Evolutionary conservation across 2,888 invertebrate species (phyloP).

Genomic region (Cyaniris semiargus): DNA sequence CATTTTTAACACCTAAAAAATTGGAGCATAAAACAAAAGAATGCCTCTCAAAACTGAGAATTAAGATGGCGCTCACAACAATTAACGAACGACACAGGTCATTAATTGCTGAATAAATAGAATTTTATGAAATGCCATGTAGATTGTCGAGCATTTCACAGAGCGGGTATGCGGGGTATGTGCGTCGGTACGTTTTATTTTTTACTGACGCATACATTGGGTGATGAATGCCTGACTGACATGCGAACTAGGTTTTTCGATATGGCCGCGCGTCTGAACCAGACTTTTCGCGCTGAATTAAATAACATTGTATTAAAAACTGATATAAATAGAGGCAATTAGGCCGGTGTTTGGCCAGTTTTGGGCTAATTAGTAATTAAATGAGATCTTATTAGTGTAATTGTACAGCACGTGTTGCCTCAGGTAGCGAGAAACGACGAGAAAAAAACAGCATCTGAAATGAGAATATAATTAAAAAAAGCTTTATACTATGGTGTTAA

Average conservation of each 20-base stretch:
- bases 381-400: slow-evolving; percentile 12
- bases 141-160: slow-evolving; percentile 27
- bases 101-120: slow-evolving; percentile 26
- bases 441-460: neutral
- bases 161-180: slow-evolving; percentile 9
- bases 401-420: neutral
- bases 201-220: slow-evolving; percentile 23
- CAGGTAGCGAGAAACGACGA: neutral
- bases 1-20: neutral
- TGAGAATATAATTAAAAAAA: neutral
- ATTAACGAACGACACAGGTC: slow-evolving; percentile 13
- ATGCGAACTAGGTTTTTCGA: slow-evolving; percentile 29
- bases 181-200: slow-evolving; percentile 27
- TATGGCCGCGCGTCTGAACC: neutral
- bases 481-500: neutral
- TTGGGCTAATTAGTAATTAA: slow-evolving; percentile 12
- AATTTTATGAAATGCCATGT: slow-evolving; percentile 26
- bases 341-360: neutral
- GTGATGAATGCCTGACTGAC: slow-evolving; percentile 29
- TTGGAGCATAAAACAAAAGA: neutral
- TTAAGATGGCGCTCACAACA: slow-evolving; percentile 14
- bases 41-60: neutral
- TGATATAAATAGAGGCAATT: slow-evolving; percentile 18
- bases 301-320: slow-evolving; percentile 3
- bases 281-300: slow-evolving; percentile 19